phyloP scores from a whole-genome alignment of 2,797 vertebrate species.

The Darevskia mixta region DNA sequence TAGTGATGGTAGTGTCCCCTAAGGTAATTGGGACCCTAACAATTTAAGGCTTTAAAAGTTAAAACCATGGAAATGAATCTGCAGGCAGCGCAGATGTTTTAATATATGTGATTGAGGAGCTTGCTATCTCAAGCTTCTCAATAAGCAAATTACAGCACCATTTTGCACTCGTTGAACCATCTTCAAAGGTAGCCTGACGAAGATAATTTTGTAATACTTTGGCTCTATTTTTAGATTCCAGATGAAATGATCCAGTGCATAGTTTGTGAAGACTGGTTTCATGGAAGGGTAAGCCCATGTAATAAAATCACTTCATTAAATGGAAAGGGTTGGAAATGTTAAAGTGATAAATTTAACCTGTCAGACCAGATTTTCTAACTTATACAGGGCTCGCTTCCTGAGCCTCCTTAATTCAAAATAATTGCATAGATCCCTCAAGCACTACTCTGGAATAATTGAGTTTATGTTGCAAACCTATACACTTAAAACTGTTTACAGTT shows the following conservation, averaged over 20 bases:
- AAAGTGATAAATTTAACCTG: not conserved
- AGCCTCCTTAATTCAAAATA: not conserved
- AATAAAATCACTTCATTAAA: conserved; percentile 30
- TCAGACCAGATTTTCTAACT: conserved; percentile 32
- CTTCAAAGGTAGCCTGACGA: not conserved
- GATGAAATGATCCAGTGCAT: conserved; percentile 99
- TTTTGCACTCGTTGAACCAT: not conserved
- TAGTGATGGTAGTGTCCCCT: conserved; percentile 4
- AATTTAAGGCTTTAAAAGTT: not conserved
- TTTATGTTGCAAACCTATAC: not conserved
- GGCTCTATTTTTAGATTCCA: conserved; percentile 81
- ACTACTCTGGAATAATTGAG: not conserved
- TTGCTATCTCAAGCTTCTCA: too few species aligned
- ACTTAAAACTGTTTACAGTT: not conserved
- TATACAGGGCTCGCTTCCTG: not conserved
- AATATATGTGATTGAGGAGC: not conserved
- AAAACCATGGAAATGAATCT: not conserved
- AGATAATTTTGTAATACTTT: conserved; percentile 16
- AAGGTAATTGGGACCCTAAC: conserved; percentile 20
- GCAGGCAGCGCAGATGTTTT: not conserved
- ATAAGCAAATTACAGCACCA: not conserved
- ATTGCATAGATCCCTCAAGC: not conserved
- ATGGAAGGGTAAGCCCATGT: conserved; percentile 89
- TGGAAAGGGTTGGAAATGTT: not conserved
- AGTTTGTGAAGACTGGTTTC: conserved; percentile 98